A percentile compares a stretch with the other conserved stretches of the same genome.
Evolutionary conservation across 1,140 invertebrate genomes (phyloP).

Genomic region (Saccostrea cuccullata): DNA sequence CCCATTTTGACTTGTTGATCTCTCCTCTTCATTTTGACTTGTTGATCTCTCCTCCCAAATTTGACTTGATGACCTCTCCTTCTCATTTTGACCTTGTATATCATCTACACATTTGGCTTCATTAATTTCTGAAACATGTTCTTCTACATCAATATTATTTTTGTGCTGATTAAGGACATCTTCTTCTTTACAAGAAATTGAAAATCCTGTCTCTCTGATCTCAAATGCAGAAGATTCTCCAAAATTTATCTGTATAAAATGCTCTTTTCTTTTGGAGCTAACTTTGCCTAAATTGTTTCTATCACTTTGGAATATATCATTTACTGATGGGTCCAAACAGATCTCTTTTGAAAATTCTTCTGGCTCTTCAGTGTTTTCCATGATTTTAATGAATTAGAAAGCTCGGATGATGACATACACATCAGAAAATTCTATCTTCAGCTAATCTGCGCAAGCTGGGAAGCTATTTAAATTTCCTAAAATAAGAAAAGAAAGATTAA

Average conservation of each 20-base stretch:
- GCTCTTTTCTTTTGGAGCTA: background rate
- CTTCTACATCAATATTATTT: background rate
- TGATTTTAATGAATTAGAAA: background rate
- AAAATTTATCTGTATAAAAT: conserved; percentile 9
- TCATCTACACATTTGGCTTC: background rate
- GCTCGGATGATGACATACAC: background rate
- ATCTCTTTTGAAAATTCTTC: background rate
- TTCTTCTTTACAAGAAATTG: background rate
- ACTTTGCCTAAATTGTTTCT: too few relatives aligned
- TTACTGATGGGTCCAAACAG: too few relatives aligned
- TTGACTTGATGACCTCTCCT: background rate
- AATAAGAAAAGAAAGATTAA: too few relatives aligned
- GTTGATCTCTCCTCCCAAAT: too few relatives aligned
- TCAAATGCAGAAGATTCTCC: conserved; percentile 26
- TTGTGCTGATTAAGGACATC: background rate
- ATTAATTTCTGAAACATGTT: background rate
- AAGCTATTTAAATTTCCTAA: too few relatives aligned
- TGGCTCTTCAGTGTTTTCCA: background rate
- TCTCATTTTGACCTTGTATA: background rate
- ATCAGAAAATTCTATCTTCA: too few relatives aligned
- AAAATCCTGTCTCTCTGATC: background rate
- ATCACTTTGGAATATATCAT: too few relatives aligned
- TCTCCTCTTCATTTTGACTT: background rate
- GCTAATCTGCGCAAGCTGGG: too few relatives aligned
- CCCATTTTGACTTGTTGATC: background rate